Percentiles rank a stretch among this genome's conserved stretches.
These are phyloP conservation scores for Lamproptera curius DNA, from an alignment of 2,888 invertebrate genomes.

Conservation along the genomic window DNA sequence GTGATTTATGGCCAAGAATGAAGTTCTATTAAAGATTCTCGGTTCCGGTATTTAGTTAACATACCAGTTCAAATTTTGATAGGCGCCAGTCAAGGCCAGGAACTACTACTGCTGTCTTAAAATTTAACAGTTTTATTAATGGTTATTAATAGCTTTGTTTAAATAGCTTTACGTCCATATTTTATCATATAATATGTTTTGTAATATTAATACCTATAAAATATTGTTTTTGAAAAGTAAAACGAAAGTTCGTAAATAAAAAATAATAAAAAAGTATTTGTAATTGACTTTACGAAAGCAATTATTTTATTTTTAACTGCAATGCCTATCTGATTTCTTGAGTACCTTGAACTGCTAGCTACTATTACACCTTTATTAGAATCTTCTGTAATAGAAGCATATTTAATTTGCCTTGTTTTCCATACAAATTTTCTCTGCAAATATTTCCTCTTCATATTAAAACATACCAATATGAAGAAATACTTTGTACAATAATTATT, in stretches of 20 bases:
- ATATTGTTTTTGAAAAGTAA: too few species aligned
- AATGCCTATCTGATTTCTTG: conserved; percentile 14
- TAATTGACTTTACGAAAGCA: too few species aligned
- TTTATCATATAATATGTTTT: too few species aligned
- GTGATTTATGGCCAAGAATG: conserved; percentile 2
- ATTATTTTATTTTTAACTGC: neutral
- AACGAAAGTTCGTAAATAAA: too few species aligned
- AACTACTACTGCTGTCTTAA: too few species aligned
- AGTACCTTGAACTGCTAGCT: conserved; percentile 20
- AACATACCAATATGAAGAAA: conserved; percentile 2
- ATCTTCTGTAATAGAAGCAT: conserved; percentile 19
- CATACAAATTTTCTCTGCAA: conserved; percentile 17
- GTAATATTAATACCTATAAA: too few species aligned
- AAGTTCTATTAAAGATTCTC: neutral
- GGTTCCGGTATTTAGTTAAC: conserved; percentile 4
- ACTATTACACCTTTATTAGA: conserved; percentile 20
- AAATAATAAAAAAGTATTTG: too few species aligned
- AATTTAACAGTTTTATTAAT: too few species aligned
- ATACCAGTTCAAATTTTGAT: conserved; percentile 1
- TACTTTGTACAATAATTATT: too few species aligned
- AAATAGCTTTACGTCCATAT: too few species aligned
- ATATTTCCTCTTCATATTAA: conserved; percentile 16
- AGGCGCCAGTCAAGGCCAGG: conserved; percentile 1
- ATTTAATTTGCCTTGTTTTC: conserved; percentile 15
- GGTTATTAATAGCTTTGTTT: too few species aligned